Conservation (phyloP, 2,113 vertebrate genomes). For the Pterocles gutturalis region DNA sequence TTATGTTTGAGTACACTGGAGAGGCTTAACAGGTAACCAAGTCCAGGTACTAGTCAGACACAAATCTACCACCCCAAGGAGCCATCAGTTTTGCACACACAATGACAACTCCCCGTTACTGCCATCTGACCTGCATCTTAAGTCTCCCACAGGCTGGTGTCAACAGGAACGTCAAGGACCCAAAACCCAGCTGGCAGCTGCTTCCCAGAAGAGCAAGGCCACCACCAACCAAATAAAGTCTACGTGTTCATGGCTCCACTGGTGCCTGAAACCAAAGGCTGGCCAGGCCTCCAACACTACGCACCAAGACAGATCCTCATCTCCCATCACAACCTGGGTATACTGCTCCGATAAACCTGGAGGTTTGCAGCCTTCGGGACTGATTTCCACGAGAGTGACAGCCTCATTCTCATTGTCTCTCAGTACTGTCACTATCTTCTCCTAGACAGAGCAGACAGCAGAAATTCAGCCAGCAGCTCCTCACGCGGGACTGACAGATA, state of each 20-base stretch:
- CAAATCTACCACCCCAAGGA: neutral
- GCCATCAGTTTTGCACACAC: neutral
- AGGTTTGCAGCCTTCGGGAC: neutral
- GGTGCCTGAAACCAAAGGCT: neutral
- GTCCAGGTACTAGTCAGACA: neutral
- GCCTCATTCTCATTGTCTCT: neutral
- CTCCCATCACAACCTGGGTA: neutral
- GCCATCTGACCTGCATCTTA: neutral
- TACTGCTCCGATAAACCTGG: neutral
- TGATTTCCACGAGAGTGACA: neutral
- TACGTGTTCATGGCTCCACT: accelerated
- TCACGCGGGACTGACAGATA: neutral
- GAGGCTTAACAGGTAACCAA: neutral
- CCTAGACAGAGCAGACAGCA: neutral
- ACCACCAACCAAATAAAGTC: neutral
- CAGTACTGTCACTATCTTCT: neutral
- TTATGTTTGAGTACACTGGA: neutral
- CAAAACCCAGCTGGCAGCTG: neutral
- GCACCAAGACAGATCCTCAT: neutral
- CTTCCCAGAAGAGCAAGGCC: neutral
- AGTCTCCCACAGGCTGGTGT: neutral
- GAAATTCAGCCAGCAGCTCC: neutral
- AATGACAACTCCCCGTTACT: neutral
- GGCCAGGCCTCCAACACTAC: neutral
- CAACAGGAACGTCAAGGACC: neutral